phyloP scores from a whole-genome alignment of 2,113 vertebrate species.

The Lycaon pictus region DNA sequence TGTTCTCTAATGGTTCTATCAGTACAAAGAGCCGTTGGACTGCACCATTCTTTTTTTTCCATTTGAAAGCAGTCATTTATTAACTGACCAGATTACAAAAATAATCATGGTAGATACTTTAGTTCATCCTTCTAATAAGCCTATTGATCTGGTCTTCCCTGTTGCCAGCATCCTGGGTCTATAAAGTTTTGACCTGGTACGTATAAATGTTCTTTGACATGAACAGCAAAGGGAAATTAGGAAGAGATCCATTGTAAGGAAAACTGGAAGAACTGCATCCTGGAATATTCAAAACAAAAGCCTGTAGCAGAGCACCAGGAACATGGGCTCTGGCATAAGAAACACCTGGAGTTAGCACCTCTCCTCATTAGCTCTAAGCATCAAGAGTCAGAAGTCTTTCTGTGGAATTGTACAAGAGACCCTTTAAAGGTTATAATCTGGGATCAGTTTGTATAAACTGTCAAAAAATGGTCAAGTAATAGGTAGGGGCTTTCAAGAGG shows the following conservation, averaged over 20 bases:
- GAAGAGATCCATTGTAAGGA: not conserved
- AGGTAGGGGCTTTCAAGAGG: conserved; percentile 26
- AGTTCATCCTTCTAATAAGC: no score
- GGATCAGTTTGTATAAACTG: conserved; percentile 43
- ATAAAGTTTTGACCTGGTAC: not conserved
- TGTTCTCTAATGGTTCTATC: not conserved
- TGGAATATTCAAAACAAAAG: not conserved
- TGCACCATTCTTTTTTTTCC: not conserved
- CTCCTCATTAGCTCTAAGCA: conserved; percentile 69
- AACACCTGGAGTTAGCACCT: not conserved
- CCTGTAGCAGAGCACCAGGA: not conserved
- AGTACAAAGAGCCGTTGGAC: not conserved
- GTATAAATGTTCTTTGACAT: not conserved
- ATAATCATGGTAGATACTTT: no score
- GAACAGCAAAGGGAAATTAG: not conserved
- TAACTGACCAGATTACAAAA: no score
- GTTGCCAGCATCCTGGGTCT: not conserved
- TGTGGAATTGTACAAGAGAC: conserved; percentile 53
- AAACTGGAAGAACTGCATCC: not conserved
- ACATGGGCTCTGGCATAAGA: not conserved
- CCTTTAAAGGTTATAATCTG: conserved; percentile 54
- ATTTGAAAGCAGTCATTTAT: no score
- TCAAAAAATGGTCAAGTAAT: conserved; percentile 48
- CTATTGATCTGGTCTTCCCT: no score
- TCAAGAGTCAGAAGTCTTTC: conserved; percentile 64